These are phyloP conservation scores for Lumbricus terrestris DNA, from an alignment of 2,888 invertebrate species.

Conservation along the genomic window DNA sequence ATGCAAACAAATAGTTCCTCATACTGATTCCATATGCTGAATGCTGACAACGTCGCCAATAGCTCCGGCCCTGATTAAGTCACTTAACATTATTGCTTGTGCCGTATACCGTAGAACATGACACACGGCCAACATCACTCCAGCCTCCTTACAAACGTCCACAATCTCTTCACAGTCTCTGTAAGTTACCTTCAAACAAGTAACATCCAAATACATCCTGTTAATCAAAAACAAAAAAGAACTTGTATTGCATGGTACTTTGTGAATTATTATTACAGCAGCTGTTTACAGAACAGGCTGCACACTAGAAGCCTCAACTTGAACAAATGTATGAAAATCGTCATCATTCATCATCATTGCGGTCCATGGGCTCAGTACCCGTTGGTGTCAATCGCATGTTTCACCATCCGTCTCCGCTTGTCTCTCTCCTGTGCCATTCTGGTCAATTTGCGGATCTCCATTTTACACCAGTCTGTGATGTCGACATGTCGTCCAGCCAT, in stretches of 20 bases:
- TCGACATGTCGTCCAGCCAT: too few species aligned
- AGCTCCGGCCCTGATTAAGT: slow-evolving; percentile 56
- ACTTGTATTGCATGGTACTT: not conserved
- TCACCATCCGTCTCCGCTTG: too few species aligned
- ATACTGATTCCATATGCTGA: slow-evolving; percentile 59
- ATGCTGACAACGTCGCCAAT: slow-evolving; percentile 61
- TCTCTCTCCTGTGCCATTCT: too few species aligned
- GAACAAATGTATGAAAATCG: not conserved
- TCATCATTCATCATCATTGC: too few species aligned
- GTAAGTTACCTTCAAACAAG: slow-evolving; percentile 48
- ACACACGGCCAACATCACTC: slow-evolving; percentile 58
- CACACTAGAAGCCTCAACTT: not conserved
- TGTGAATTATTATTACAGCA: too few species aligned
- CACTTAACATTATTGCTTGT: slow-evolving; percentile 54
- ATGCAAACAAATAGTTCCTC: slow-evolving; percentile 33
- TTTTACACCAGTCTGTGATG: too few species aligned
- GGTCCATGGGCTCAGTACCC: too few species aligned
- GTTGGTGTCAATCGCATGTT: too few species aligned
- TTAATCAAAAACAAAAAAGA: not conserved
- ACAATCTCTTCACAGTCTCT: slow-evolving; percentile 59
- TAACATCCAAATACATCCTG: not conserved
- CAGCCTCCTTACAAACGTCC: slow-evolving; percentile 50
- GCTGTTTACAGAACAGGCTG: too few species aligned
- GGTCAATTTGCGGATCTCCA: too few species aligned
- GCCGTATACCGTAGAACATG: slow-evolving; percentile 60